Evolutionary conservation across 2,888 invertebrate genomes (phyloP), one percentile per base, ranked within the genome.

Genomic region (Cosmia pyralina): DNA sequence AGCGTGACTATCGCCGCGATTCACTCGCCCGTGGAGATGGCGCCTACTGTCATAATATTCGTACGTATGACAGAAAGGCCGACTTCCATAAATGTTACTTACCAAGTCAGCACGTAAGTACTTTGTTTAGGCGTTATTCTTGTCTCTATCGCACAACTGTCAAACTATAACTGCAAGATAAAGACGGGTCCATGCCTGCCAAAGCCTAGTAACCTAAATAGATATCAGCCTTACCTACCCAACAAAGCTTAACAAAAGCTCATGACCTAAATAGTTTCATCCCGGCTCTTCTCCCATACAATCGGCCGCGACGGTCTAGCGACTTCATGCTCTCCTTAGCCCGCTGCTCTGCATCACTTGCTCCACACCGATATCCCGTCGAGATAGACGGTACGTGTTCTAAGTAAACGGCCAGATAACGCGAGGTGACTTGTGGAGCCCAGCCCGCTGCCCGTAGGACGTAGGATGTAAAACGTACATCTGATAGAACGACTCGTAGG

Each of bases 381-480:
- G 92, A 90, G 80, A 82, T 69, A 81, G 93, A 91, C 90, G 38
- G 74, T 88, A 89, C 92, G 92, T 92, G 92, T 87, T 86, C 84
- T 87, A 87, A 87, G 88, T 87, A 88, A 85, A 82, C 82, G 76
- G 85, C 44, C 65, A 85, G 93, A 93, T 94, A 93, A 90, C 89
- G 77, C 85, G 78, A 58, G 72, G 79, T 84, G 90, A 90, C 88
- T 90, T 90, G 93, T 91, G 90, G 83, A 67, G 77, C 90, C 90
- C 75, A 34, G 65, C 90, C 90, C 88, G 85, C 55, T 60, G 72
- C 89, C 90, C 88, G 85, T 89, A 90, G 88, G 89, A 90, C 88
- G 86, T 89, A 90, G 87, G 89, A 90, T 88, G 90, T 92, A 90
- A 92, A 91, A 90, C 94, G 92, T 93, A 89, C 91, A 94, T 94